Percentiles rank a stretch among this genome's conserved stretches.
These are phyloP conservation scores for Cantharis rufa DNA, from an alignment of 2,888 invertebrate species.

Conservation along the genomic window DNA sequence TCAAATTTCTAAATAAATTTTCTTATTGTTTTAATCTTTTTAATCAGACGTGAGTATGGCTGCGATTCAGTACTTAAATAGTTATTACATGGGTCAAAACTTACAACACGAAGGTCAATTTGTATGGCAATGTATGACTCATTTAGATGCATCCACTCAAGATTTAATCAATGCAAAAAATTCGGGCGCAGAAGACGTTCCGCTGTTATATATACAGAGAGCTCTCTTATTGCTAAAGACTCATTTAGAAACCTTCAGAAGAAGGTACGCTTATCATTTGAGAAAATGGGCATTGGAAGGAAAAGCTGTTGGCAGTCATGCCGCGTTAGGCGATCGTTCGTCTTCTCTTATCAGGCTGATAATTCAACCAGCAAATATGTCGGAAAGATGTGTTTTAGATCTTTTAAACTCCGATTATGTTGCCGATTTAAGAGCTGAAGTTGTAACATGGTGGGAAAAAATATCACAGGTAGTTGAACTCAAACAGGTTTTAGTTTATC, in stretches of 20 bases:
- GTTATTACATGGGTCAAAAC: conserved; percentile 91
- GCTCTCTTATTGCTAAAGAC: conserved; percentile 86
- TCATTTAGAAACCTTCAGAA: conserved; percentile 89
- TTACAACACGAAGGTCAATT: conserved; percentile 91
- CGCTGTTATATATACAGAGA: conserved; percentile 86
- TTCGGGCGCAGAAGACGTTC: conserved; percentile 70
- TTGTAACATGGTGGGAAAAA: conserved; percentile 93
- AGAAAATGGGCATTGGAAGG: conserved; percentile 88
- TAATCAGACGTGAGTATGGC: conserved; percentile 84
- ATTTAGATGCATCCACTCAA: conserved; percentile 81
- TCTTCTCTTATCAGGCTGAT: conserved; percentile 76
- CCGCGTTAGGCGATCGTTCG: conserved; percentile 61
- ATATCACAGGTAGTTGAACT: conserved; percentile 51
- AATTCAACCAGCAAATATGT: conserved; percentile 86
- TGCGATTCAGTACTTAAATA: conserved; percentile 91
- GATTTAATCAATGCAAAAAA: conserved; percentile 61
- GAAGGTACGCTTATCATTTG: conserved; percentile 86
- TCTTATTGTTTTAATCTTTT: conserved; percentile 4
- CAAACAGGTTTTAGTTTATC: neutral
- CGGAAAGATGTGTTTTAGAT: conserved; percentile 81
- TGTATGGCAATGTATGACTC: conserved; percentile 91
- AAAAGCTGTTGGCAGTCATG: conserved; percentile 77
- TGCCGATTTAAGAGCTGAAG: conserved; percentile 90
- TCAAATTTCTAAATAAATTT: neutral
- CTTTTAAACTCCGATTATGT: conserved; percentile 86